Evolutionary conservation across 2,888 invertebrate genomes (phyloP).

Genomic region (Xestia sexstrigata): DNA sequence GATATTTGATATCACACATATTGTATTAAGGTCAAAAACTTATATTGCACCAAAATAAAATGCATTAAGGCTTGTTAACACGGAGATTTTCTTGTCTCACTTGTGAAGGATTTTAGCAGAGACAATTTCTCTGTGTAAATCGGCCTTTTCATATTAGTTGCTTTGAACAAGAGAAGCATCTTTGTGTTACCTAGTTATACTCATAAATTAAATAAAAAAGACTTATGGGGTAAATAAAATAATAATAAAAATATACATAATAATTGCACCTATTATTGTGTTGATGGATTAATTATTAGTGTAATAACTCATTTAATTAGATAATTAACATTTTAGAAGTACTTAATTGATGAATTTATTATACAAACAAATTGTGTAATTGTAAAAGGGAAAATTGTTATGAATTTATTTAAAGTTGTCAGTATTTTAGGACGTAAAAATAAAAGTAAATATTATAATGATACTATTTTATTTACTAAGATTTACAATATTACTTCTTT

Average conservation of each 20-base stretch:
- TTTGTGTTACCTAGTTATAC: conserved; percentile 49
- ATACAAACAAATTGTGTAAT: conserved; percentile 46
- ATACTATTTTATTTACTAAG: conserved; percentile 41
- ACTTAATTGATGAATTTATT: conserved; percentile 59
- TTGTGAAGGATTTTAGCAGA: neutral
- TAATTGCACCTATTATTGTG: conserved; percentile 47
- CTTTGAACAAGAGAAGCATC: conserved; percentile 31
- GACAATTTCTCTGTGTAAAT: neutral
- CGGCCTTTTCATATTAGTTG: conserved; percentile 3
- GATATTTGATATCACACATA: conserved; percentile 34
- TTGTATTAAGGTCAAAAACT: neutral
- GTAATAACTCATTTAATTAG: conserved; percentile 32
- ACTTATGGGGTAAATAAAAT: conserved; percentile 43
- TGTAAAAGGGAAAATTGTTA: conserved; percentile 53
- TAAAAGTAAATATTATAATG: conserved; percentile 62
- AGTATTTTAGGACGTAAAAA: conserved; percentile 71
- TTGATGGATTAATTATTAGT: conserved; percentile 38
- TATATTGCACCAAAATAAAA: neutral
- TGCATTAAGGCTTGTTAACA: conserved; percentile 5
- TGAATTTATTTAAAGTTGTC: conserved; percentile 67
- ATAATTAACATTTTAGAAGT: conserved; percentile 41
- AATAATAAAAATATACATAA: conserved; percentile 39
- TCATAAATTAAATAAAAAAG: conserved; percentile 45
- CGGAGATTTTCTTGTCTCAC: neutral
- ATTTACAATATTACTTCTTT: conserved; percentile 4